Evolutionary conservation across 2,113 vertebrate genomes (phyloP).

Genomic region (Anarrhichthys ocellatus): DNA sequence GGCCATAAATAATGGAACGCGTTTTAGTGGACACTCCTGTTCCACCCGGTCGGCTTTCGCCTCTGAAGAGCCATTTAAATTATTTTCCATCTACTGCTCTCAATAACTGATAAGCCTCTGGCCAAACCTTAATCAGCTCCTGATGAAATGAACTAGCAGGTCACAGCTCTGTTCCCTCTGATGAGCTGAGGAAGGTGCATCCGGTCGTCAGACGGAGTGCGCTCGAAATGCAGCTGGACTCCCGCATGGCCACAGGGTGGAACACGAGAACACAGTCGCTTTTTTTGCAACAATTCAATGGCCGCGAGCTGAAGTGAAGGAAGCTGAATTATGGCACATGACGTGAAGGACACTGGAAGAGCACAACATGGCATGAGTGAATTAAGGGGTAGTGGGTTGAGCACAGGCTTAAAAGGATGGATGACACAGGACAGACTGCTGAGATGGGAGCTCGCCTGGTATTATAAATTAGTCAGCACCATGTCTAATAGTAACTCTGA

Average conservation of each 20-base stretch:
- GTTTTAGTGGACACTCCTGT: constrained; percentile 53
- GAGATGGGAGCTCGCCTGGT: constrained; percentile 1
- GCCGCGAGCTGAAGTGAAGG: neutral
- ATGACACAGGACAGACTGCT: constrained; percentile 35
- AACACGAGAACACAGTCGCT: constrained; percentile 17
- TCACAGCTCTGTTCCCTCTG: constrained; percentile 25
- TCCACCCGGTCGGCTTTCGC: constrained; percentile 40
- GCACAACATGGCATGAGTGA: neutral
- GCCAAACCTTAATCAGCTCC: constrained; percentile 53
- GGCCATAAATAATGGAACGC: constrained; percentile 45
- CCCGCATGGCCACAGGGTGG: neutral
- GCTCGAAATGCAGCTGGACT: constrained; percentile 9
- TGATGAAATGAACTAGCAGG: constrained; percentile 39
- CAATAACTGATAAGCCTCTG: constrained; percentile 60
- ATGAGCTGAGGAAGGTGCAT: constrained; percentile 26
- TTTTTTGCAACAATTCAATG: constrained; percentile 18
- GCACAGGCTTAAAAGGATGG: constrained; percentile 16
- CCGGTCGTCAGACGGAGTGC: neutral
- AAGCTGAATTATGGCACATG: constrained; percentile 15
- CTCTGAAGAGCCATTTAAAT: constrained; percentile 61
- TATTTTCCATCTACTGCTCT: constrained; percentile 55
- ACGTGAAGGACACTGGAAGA: constrained; percentile 30
- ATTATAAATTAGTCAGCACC: constrained; percentile 34
- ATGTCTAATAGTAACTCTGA: constrained; percentile 25
- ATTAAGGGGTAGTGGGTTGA: constrained; percentile 6